phyloP scores from a whole-genome alignment of 2,113 vertebrate genomes.

The Orthonyx spaldingii region DNA sequence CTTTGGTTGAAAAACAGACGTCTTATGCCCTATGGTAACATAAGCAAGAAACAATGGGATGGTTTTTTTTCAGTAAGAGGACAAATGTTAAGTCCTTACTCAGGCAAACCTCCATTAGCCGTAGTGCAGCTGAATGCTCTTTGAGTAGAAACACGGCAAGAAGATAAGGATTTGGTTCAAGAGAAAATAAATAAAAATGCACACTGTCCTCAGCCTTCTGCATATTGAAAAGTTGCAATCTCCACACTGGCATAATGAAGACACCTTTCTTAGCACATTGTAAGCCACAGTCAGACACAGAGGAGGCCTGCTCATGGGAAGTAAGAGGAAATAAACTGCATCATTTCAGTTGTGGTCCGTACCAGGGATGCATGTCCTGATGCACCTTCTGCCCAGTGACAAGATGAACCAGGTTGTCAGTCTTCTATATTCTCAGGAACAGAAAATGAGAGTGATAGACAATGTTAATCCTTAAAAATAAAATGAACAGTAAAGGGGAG shows the following conservation, averaged over 20 bases:
- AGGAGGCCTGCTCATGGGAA: not conserved
- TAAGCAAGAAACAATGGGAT: not conserved
- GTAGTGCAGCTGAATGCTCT: not conserved
- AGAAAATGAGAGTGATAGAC: not conserved
- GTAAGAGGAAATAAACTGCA: not conserved
- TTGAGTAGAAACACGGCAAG: not conserved
- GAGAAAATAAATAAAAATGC: not conserved
- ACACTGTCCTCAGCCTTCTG: not conserved
- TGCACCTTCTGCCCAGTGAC: not conserved
- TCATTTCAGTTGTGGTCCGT: accelerated
- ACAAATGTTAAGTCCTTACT: not conserved
- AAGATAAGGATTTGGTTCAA: not conserved
- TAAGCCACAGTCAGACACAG: not conserved
- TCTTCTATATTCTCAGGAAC: not conserved
- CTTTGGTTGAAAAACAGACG: not conserved
- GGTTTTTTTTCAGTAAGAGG: not conserved
- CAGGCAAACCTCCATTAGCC: not conserved
- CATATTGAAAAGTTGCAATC: not conserved
- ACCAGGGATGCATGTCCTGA: not conserved
- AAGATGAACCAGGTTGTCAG: not conserved
- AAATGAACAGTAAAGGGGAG: not conserved
- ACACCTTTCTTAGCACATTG: not conserved
- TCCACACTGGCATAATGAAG: not conserved
- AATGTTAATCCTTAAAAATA: not conserved
- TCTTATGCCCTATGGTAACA: not conserved